A percentile compares a stretch with the other conserved stretches of the same genome.
These are phyloP conservation scores for Drosophila suboccidentalis DNA, from an alignment of 2,888 invertebrate species.

Conservation along the genomic window DNA sequence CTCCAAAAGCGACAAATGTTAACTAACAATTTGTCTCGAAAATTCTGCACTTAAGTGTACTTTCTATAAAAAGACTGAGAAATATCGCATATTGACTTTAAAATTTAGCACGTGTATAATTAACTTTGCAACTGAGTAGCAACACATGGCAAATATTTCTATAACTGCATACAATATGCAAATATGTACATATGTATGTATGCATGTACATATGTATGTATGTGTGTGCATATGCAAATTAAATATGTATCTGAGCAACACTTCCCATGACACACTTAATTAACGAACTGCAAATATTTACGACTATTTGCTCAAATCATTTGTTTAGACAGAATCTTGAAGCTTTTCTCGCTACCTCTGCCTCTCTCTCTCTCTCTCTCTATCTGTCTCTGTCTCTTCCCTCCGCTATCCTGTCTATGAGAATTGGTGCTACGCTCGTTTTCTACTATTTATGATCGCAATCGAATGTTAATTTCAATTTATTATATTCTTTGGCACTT, in stretches of 20 bases:
- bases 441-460: not conserved
- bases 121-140: constrained; percentile 1
- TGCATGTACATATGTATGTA: not conserved
- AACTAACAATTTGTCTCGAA: not conserved
- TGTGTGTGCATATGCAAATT: not conserved
- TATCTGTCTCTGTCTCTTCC: not conserved
- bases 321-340: constrained; percentile 28
- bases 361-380: not conserved
- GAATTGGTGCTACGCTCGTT: not conserved
- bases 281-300: constrained; percentile 11
- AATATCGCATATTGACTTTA: constrained; percentile 4
- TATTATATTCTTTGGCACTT: not conserved
- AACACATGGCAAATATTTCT: constrained; percentile 21
- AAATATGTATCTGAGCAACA: not conserved
- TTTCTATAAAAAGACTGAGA: constrained; percentile 10
- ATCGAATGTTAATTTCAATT: constrained; percentile 4
- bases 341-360: not conserved
- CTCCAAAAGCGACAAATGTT: not conserved
- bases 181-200: not conserved
- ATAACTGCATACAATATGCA: not conserved
- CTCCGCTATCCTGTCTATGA: not conserved
- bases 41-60: not conserved
- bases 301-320: constrained; percentile 23
- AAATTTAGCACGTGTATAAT: constrained; percentile 18
- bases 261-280: constrained; percentile 40